Base-by-base conservation (phyloP, 2,888 invertebrate genomes). In the Horisme vitalbata region DNA sequence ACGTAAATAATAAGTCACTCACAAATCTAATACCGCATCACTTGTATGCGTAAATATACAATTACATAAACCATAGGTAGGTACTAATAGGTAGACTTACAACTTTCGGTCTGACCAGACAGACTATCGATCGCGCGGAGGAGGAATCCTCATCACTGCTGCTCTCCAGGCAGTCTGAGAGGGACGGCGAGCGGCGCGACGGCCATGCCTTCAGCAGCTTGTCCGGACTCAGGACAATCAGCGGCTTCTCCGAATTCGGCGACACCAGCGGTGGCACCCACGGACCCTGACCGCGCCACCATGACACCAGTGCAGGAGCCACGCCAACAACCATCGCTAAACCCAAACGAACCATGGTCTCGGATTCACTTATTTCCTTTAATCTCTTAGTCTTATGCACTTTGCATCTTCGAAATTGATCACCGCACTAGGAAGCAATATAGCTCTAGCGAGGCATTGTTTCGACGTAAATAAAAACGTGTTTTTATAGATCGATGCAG, bases 261-360 rank as follows among this genome's bases (percentile, higher is more conserved):
- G 71, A 41, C 33, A 70, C 59, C 63, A 81, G 61, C 45, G 76
- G 79, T 45, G 76, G 74, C 59, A 79, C 51, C 69, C 66, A 65
- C 21, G 75, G 62, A 1, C 76, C 74, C 48, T 79, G 77, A 0
- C 87, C 85, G 23, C 87, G 79, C 88, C 87, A 87, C 89, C 88
- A 88, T 31, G 89, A 87, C 58, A 90, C 85, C 57, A 89, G 63
- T 44, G 87, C 88, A 41, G 90, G 90, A 50, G 90, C 88, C 57
- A 90, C 90, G 14, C 90, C 90, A 37, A 90, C 89, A 45, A 90
- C 89, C 89, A 90, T 90, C 52, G 90, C 90, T 50, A 90, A 55
- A 14, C 88, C 82, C 59, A 90, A 63, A 10, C 81, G 79, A 57
- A 90, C 90, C 90, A 90, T 90, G 51, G 52, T 77, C 44, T 43